A percentile compares a stretch with the other conserved stretches of the same genome.
These are phyloP conservation scores for Eulemur rufifrons DNA, from an alignment of 2,113 vertebrate genomes.

Conservation along the genomic window DNA sequence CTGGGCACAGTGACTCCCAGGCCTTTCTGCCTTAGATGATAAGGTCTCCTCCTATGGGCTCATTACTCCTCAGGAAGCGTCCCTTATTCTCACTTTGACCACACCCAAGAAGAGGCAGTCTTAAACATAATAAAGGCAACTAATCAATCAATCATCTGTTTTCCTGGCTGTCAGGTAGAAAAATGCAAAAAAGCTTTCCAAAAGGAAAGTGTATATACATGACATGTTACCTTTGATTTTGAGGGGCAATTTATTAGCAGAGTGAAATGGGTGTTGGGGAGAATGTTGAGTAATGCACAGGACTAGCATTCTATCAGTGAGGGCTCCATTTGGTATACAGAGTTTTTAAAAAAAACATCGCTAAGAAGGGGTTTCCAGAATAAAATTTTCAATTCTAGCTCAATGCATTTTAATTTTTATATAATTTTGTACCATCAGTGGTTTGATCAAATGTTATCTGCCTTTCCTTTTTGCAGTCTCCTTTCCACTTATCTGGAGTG, in stretches of 20 bases:
- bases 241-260: not conserved
- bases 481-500: not conserved
- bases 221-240: not conserved
- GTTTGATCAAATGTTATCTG: not conserved
- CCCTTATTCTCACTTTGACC: conserved; percentile 14
- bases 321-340: not conserved
- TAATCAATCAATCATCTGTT: not conserved
- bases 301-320: not conserved
- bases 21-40: not conserved
- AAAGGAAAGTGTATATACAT: not conserved
- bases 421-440: not conserved
- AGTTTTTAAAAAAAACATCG: not conserved
- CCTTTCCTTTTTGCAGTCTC: not conserved
- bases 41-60: not conserved
- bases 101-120: not conserved
- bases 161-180: not conserved
- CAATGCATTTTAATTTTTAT: not conserved
- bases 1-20: conserved; percentile 11
- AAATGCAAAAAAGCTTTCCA: not conserved
- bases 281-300: not conserved
- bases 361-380: not conserved
- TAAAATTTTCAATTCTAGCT: not conserved
- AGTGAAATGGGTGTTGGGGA: not conserved
- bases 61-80: not conserved
- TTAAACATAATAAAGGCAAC: conserved; percentile 15